Base-by-base conservation (phyloP, 2,888 invertebrate genomes). In the Meganola albula region DNA sequence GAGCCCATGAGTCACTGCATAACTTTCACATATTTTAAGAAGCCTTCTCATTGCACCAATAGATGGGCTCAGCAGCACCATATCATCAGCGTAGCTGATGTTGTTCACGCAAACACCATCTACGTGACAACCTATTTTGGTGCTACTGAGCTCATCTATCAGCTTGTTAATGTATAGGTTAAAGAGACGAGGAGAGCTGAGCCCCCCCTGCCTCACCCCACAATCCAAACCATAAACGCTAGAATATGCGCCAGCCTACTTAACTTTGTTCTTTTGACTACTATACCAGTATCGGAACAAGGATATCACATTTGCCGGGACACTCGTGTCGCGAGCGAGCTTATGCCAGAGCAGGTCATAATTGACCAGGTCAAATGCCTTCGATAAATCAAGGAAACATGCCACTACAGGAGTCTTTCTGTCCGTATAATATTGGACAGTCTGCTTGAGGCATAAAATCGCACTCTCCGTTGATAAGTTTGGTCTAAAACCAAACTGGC, bases 401-500 rank as follows among this genome's bases (percentile, higher is more conserved):
- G 30, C 30, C 2, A 31, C 12, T 7, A 31, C 24, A 24, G 30
- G 24, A 16, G 30, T 9, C 22, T 28, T 28, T 10, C 22, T 28
- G 22, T 28, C 22, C 2, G 22, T 28, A 12, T 30, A 37, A 10
- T 42, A 37, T 24, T 35, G 31, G 14, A 37, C 32, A 20, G 35
- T 35, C 26, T 35, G 42, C 33, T 42, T 39, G n/a, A 38, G 33
- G 20, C 37, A 8, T 9, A 37, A 20, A 12, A 37, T 35, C 4
- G 32, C 40, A 16, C 28, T 32, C 10, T 41, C 37, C 13, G 37
- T 31, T 12, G 35, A 39, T 7, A 20, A 20, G 20, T 20, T 20
- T 2, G 20, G 20, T 20, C 8, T 7, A 20, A 20, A 20, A 33
- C 33, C 32, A 18, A 16, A 31, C 24, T 31, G 31, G 10, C 12